Evolutionary conservation across 2,888 invertebrate species (phyloP), one percentile per base, ranked within the genome.

Genomic region (Ophioninae sp.): DNA sequence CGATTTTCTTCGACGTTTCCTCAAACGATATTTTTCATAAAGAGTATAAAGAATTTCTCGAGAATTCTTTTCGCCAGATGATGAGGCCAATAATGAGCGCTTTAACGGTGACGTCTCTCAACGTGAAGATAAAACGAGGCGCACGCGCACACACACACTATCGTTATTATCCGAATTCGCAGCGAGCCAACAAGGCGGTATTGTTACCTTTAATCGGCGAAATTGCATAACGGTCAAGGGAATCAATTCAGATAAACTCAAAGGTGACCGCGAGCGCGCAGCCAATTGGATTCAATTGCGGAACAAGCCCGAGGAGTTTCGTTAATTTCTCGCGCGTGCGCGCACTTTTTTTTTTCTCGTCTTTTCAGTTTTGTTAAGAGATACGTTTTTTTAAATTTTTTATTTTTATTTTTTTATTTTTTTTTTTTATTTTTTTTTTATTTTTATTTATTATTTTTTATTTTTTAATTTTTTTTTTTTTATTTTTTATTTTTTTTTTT

Each of bases 201-300:
- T 58, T 72, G 72, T 44, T 78, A 83, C 78, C 81, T 78, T 78
- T 78, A 22, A 71, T 71, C 69, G 77, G 65, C 73, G 59, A 74
- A 78, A 83, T 74, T 81, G 65, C 77, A 74, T 61, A 37, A 41
- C 64, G 72, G 51, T 58, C 67, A 23, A 22, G 68, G 37, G 37
- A 51, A 78, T 73, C 68, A 61, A 30, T 71, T 83, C 73, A 61
- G 59, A 39, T 20, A 69, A 64, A 74, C 65, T 74, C 37, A 69
- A 81, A 81, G 77, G 63, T 79, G 69, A 81, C 77, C 80, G 73
- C 58, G 68, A 23, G 58, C 58, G 41, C 13, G 41, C 56, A 68
- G 77, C 64, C 77, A 81, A 83, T 83, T 83, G 78, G 51, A 71
- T 69, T 73, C 72, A 83, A 83, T 81, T 81, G 69, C 39, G 23